Evolutionary conservation across 2,888 invertebrate genomes (phyloP).

Genomic region (Macaria notata): DNA sequence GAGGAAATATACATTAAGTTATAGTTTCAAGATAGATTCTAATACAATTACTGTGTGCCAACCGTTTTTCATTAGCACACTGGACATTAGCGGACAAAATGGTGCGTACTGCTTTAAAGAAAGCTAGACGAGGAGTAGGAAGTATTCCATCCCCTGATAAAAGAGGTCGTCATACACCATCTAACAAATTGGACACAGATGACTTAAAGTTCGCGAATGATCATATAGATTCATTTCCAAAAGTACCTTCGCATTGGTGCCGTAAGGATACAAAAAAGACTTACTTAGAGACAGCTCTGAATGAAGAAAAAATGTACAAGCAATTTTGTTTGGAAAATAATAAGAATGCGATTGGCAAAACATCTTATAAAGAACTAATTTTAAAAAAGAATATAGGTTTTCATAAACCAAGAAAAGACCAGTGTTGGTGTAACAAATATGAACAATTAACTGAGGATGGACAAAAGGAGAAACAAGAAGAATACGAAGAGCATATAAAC

Average conservation of each 20-base stretch:
- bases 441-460: slow-evolving; percentile 24
- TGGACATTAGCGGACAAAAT: slow-evolving; percentile 25
- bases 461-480: slow-evolving; percentile 27
- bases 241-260: slow-evolving; percentile 19
- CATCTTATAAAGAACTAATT: slow-evolving; percentile 22
- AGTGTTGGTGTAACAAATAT: neutral
- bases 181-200: slow-evolving; percentile 6
- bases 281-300: slow-evolving; percentile 20
- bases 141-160: slow-evolving; percentile 18
- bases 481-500: slow-evolving; percentile 25
- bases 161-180: slow-evolving; percentile 23
- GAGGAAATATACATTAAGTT: slow-evolving; percentile 23
- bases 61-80: slow-evolving; percentile 21
- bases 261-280: slow-evolving; percentile 24
- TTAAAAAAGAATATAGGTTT: slow-evolving; percentile 23
- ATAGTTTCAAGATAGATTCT: slow-evolving; percentile 20
- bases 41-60: slow-evolving; percentile 13
- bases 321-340: slow-evolving; percentile 17
- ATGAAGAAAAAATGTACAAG: slow-evolving; percentile 30
- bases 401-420: slow-evolving; percentile 25
- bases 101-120: slow-evolving; percentile 4
- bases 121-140: slow-evolving; percentile 1
- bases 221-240: slow-evolving; percentile 27
- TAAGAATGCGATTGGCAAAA: slow-evolving; percentile 22
- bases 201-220: slow-evolving; percentile 21